Evolutionary conservation across 2,888 invertebrate species (phyloP).

Genomic region (Nebria salina): DNA sequence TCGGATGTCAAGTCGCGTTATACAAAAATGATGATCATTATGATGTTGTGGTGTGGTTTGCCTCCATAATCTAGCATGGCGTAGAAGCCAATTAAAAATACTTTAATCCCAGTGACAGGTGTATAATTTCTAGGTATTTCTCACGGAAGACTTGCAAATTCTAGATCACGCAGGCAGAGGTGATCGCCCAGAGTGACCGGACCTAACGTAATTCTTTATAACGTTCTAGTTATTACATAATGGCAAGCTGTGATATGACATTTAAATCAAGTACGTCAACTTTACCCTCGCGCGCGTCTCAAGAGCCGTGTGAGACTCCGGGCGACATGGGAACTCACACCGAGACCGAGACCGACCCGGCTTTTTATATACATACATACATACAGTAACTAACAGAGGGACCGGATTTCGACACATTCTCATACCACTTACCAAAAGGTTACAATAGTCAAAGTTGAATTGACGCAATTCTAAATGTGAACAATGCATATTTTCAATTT

Average conservation of each 20-base stretch:
- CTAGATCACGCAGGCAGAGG: conserved; percentile 21
- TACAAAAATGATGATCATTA: conserved; percentile 32
- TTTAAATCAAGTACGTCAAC: not conserved
- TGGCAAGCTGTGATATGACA: not conserved
- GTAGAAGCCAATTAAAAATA: conserved; percentile 35
- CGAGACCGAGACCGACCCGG: not conserved
- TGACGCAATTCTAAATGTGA: no score
- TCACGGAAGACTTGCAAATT: conserved; percentile 40
- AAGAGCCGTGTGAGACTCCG: not conserved
- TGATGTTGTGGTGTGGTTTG: not conserved
- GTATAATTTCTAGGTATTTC: conserved; percentile 39
- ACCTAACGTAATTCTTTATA: not conserved
- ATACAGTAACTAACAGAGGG: not conserved
- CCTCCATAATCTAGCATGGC: conserved; percentile 17
- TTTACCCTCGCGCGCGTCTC: not conserved
- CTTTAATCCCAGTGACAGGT: conserved; percentile 40
- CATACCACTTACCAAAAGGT: not conserved
- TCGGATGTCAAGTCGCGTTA: not conserved
- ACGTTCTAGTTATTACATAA: not conserved
- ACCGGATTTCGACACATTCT: not conserved
- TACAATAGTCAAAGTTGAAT: no score
- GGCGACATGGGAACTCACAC: conserved; percentile 1
- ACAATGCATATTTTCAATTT: no score
- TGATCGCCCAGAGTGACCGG: conserved; percentile 4
- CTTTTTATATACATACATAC: not conserved